Evolutionary conservation across 2,888 invertebrate genomes (phyloP).

Genomic region (Agrotis exclamationis): DNA sequence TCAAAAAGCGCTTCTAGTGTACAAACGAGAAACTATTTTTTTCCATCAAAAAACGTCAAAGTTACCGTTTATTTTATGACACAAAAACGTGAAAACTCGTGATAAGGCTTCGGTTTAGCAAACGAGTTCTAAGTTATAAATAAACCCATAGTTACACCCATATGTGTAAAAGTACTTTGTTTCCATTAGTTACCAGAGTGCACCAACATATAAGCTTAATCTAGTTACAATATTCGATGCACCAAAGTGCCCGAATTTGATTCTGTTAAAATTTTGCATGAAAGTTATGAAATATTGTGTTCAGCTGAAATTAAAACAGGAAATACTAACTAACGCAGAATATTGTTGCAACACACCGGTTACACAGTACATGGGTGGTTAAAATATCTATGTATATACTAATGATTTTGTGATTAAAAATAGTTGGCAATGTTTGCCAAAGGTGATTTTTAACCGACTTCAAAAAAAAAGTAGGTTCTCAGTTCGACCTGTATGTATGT

Average conservation of each 20-base stretch:
- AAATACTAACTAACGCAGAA: slow-evolving; percentile 18
- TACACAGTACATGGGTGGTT: background rate
- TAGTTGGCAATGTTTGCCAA: no score
- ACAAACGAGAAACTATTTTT: no score
- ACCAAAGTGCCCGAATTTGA: slow-evolving; percentile 45
- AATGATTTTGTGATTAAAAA: background rate
- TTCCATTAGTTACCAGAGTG: slow-evolving; percentile 10
- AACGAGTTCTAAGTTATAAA: background rate
- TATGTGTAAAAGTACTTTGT: slow-evolving; percentile 15
- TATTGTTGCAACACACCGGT: background rate
- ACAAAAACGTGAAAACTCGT: no score
- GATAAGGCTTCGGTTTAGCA: background rate
- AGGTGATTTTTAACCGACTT: no score
- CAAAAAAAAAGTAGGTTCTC: no score
- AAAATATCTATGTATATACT: background rate
- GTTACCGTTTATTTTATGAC: no score
- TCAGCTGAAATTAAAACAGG: slow-evolving; percentile 35
- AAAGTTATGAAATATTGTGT: slow-evolving; percentile 36
- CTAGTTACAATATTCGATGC: slow-evolving; percentile 40
- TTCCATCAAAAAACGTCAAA: no score
- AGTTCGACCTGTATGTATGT: no score
- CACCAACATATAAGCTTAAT: slow-evolving; percentile 36
- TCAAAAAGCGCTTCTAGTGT: no score
- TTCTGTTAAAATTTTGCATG: slow-evolving; percentile 49
- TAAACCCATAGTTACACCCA: background rate